Base-by-base conservation (phyloP, 2,888 invertebrate species). In the Agrochola lychnidis region DNA sequence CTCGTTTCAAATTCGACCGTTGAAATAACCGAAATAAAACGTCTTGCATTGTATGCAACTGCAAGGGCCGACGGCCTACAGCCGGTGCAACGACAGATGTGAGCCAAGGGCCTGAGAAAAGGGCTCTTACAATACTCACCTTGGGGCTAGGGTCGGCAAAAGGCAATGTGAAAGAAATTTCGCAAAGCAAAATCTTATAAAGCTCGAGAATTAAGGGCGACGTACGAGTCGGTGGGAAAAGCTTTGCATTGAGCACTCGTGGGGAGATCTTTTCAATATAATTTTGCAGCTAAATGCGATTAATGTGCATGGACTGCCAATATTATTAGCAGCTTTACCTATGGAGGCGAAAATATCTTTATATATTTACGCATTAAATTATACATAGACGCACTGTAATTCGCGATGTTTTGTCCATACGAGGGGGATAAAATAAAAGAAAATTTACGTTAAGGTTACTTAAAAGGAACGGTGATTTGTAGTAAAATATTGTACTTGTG, bases 1-100 rank as follows among this genome's bases (percentile, higher is more conserved):
- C 83, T 88, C 81, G 69, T 86, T 89, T 85, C 80, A 91, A 90
- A 91, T 88, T 88, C 87, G 92, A 91, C 92, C 92, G 92, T 90
- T 92, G 81, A 88, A 88, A 83, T 85, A 85, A 84, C 88, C 81
- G 79, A 84, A 82, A 79, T 91, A 73, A 84, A 85, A 51, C 87
- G 88, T 89, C 78, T 81, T 91, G 92, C 89, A 90, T 91, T 92
- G 91, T 89, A 82, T 87, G 87, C 85, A 88, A 84, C 82, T 89
- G 84, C 84, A 84, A 42, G 78, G 89, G 84, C 91, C 91, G 92
- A 68, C 73, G 89, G 84, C 91, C 91, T 92, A 66, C 73, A 88
- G 84, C 91, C 92, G 92, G 90, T 93, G 93, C 93, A 92, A 67
- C 92, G 94, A 91, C 95, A 94, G 95, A 91, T 95, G 94, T 90